Evolutionary conservation across 2,113 vertebrate species (phyloP).

Genomic region (Menura novaehollandiae): DNA sequence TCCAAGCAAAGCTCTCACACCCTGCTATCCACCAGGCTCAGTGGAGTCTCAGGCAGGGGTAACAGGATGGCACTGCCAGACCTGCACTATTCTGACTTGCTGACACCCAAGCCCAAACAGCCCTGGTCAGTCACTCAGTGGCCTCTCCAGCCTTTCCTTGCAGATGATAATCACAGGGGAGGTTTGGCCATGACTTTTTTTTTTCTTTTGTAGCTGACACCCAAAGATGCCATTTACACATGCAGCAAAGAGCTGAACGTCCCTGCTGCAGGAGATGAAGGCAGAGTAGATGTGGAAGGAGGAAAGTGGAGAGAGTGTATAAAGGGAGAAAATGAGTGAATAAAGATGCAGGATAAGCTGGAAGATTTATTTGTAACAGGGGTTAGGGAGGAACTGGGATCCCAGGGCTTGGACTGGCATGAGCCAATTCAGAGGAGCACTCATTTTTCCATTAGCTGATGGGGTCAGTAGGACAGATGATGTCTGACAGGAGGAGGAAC

Average conservation of each 20-base stretch:
- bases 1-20: background rate
- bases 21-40: background rate
- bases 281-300: background rate
- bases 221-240: background rate
- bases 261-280: background rate
- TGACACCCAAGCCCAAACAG: background rate
- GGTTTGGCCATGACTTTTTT: background rate
- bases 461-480: background rate
- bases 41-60: background rate
- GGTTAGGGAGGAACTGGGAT: background rate
- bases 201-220: background rate
- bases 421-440: background rate
- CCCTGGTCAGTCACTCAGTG: background rate
- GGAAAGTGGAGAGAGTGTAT: background rate
- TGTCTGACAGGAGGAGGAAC: background rate
- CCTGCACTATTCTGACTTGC: background rate
- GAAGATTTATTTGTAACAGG: background rate
- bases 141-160: background rate
- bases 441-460: background rate
- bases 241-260: background rate
- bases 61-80: background rate
- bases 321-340: background rate
- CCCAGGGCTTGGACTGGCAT: background rate
- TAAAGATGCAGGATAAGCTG: background rate
- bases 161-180: background rate